Base-by-base conservation (phyloP, 92 coral and sea anemone species). In the Umimayanthus chanpuru region DNA sequence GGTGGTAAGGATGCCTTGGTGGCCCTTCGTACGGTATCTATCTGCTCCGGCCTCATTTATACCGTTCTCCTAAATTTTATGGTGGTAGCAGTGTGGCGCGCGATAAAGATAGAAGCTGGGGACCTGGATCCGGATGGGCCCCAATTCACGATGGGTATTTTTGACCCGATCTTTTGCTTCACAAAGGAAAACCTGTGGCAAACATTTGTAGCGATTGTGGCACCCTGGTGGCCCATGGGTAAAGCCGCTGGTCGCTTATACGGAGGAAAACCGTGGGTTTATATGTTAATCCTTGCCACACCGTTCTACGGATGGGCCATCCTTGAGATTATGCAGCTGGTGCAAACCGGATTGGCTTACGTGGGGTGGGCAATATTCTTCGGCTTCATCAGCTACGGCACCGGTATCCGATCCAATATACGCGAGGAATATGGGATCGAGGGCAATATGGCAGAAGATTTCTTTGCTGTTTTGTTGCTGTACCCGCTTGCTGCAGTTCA, bases 401-500 rank as follows among this genome's bases (percentile, higher is more conserved):
- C 93, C 47, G 95, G 94, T 9, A 82, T 93, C 18, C 92, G 98
- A 64, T 83, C 92, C 40, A 56, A 86, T 26, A 86, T 94, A 28
- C 85, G 96, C 32, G 96, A 89, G 61, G 89, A 91, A 55, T 91
- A 82, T 77, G 81, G 76, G 40, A 95, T 95, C 89, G 82, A 88
- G n/a, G 93, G 98, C 68, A 95, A 91, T 85, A 87, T 95, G 93
- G 87, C 68, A 0, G 95, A 92, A 65, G 98, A 95, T 85, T 89
- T 90, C 81, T 88, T 95, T 55, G 93, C 93, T 2, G 82, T 93
- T 77, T 16, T 93, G 88, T 11, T 94, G 25, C 30, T 90, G 49
- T 96, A 92, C 36, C 98, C 98, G 3, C 82, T 96, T 80, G 98
- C 97, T 47, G 97, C 95, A 16, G 88, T 81, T 65, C 98, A 96